phyloP scores from a whole-genome alignment of 1,140 invertebrate species.

The Schlechtendalia chinensis region DNA sequence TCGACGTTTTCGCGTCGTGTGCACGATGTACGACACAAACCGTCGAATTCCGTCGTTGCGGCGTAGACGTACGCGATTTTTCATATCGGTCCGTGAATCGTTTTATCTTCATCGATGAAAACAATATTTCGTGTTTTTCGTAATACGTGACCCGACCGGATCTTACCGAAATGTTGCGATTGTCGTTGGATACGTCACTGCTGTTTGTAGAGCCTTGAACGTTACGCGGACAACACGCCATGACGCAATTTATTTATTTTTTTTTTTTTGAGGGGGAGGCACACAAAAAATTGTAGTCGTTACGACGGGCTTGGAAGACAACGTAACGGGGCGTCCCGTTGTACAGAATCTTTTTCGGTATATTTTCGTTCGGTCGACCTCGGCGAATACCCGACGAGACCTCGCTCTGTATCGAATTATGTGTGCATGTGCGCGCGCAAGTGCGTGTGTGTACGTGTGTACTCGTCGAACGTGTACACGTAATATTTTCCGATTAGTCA shows the following conservation, averaged over 20 bases:
- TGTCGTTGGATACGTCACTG: neutral
- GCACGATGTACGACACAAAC: neutral
- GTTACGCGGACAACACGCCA: too few species aligned
- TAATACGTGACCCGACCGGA: neutral
- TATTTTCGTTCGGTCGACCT: slow-evolving; percentile 8
- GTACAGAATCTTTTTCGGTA: too few species aligned
- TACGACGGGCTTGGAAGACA: too few species aligned
- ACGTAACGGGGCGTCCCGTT: too few species aligned
- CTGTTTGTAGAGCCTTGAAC: slow-evolving; percentile 6
- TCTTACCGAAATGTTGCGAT: slow-evolving; percentile 2
- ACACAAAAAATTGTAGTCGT: too few species aligned
- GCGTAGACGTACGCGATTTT: neutral
- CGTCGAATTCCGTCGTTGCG: neutral
- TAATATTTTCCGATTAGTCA: slow-evolving; percentile 17
- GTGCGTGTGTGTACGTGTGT: neutral
- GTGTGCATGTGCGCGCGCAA: neutral
- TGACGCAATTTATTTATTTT: slow-evolving; percentile 36
- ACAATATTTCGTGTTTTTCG: slow-evolving; percentile 2
- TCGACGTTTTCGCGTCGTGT: neutral
- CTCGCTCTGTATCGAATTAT: slow-evolving; percentile 35
- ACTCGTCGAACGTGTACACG: neutral
- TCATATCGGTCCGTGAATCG: neutral
- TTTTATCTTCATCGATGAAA: slow-evolving; percentile 12
- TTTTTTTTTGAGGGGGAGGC: neutral
- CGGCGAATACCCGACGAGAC: slow-evolving; percentile 21